Conservation (phyloP, 2,113 vertebrate species). For the Bothrops jararaca region DNA sequence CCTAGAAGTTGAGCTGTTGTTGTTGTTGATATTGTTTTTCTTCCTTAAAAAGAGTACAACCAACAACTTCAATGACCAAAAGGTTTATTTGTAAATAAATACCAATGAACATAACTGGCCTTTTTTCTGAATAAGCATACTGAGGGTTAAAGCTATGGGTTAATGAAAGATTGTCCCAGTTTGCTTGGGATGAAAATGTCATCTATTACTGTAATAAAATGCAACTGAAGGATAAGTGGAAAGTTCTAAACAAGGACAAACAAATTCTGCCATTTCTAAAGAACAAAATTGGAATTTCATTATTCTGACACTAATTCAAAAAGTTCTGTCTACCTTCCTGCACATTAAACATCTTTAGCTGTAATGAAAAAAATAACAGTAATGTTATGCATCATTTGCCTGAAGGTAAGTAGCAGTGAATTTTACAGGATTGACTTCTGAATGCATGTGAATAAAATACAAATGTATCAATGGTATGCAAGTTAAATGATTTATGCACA, state of each 20-base stretch:
- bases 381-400: background rate
- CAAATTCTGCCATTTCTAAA: background rate
- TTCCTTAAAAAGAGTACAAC: background rate
- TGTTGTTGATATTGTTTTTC: background rate
- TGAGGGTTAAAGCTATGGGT: background rate
- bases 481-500: background rate
- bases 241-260: background rate
- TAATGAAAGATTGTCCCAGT: background rate
- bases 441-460: background rate
- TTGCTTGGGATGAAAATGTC: background rate
- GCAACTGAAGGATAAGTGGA: background rate
- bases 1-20: background rate
- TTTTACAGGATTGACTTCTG: background rate
- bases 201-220: background rate
- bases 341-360: background rate
- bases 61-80: background rate
- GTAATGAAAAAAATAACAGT: background rate
- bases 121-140: background rate
- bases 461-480: background rate
- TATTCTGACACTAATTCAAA: background rate
- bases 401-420: background rate
- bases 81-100: background rate
- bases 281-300: background rate
- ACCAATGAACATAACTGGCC: background rate
- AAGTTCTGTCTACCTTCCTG: background rate